These are phyloP conservation scores for Anser brachyrhynchus DNA, from an alignment of 2,113 vertebrate species.

Conservation along the genomic window DNA sequence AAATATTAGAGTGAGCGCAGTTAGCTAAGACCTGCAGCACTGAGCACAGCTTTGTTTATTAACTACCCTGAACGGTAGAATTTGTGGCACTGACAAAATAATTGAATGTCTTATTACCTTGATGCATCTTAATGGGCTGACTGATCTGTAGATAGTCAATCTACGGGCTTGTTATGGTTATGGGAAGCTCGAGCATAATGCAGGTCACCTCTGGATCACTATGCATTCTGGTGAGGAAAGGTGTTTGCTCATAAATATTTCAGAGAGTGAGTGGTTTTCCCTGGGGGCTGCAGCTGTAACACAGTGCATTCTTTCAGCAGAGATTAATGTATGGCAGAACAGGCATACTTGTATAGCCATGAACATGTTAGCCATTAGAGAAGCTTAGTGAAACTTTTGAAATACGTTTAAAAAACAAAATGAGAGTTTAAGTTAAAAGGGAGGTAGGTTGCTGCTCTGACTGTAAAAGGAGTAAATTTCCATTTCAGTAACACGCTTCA, in stretches of 20 bases:
- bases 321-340: background rate
- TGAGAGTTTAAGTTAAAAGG: background rate
- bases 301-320: background rate
- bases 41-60: background rate
- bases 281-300: slow-evolving; percentile 7
- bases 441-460: background rate
- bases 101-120: background rate
- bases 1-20: background rate
- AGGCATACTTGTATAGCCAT: background rate
- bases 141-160: background rate
- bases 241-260: slow-evolving; percentile 36
- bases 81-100: background rate
- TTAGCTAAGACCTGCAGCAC: background rate
- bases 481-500: background rate
- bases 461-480: background rate
- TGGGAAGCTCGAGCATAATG: background rate
- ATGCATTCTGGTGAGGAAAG: background rate
- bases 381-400: background rate
- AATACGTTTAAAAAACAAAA: background rate
- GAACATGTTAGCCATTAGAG: background rate
- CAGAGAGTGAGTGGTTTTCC: background rate
- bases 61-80: background rate
- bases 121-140: background rate
- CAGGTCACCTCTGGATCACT: background rate
- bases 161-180: background rate